Percentiles rank a stretch among this genome's conserved stretches.
Evolutionary conservation across 1,140 invertebrate genomes (phyloP).

Genomic region (Brachionus rubens): DNA sequence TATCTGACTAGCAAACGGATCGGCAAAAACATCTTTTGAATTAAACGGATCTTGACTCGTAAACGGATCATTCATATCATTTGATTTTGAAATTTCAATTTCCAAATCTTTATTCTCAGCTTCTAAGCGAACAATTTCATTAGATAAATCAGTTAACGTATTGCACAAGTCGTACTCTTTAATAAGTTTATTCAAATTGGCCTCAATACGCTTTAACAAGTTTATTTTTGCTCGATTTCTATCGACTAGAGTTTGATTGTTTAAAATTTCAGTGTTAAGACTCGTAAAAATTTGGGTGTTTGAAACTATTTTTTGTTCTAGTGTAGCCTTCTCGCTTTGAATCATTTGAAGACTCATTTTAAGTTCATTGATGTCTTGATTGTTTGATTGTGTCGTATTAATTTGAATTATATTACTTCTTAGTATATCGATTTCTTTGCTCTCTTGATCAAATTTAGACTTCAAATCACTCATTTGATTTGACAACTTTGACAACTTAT

Average conservation of each 20-base stretch:
- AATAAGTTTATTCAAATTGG: neutral
- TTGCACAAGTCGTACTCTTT: slow-evolving; percentile 18
- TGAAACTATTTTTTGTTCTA: neutral
- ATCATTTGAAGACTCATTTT: neutral
- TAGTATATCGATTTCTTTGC: neutral
- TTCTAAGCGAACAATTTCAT: neutral
- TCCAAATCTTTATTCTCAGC: neutral
- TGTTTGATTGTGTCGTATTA: slow-evolving; percentile 1
- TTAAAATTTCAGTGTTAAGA: neutral
- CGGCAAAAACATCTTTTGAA: neutral
- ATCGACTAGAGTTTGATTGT: neutral
- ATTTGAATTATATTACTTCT: neutral
- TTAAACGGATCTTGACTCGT: slow-evolving; percentile 1
- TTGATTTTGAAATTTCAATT: neutral
- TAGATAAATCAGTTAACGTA: neutral
- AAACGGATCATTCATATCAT: neutral
- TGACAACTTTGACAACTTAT: slow-evolving; percentile 14
- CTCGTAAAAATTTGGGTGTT: neutral
- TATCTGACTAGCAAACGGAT: slow-evolving; percentile 2
- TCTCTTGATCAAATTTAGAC: slow-evolving; percentile 11
- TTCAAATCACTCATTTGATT: slow-evolving; percentile 15
- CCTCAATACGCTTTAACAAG: slow-evolving; percentile 1
- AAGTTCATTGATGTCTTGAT: neutral
- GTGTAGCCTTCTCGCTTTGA: neutral
- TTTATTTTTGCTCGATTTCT: neutral